Percentiles rank a stretch among this genome's conserved stretches.
Evolutionary conservation across 2,113 vertebrate species (phyloP).

Genomic region (Morone chrysops): DNA sequence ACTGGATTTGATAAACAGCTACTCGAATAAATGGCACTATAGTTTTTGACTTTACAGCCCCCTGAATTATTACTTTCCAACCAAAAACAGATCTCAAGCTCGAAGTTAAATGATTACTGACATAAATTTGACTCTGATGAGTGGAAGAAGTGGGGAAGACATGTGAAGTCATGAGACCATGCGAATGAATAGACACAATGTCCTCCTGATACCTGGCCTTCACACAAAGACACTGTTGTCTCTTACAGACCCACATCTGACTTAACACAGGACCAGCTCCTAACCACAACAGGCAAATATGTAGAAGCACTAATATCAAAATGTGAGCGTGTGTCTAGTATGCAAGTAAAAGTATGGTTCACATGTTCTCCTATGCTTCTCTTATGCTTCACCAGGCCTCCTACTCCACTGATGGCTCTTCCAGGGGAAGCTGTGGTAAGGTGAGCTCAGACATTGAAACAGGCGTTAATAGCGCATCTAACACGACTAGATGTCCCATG

Average conservation of each 20-base stretch:
- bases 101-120: slow-evolving; percentile 49
- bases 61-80: slow-evolving; percentile 20
- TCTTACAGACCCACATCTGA: slow-evolving; percentile 10
- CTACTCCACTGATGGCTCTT: slow-evolving; percentile 39
- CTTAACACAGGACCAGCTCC: slow-evolving; percentile 9
- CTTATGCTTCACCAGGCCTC: too few species aligned
- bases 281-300: slow-evolving; percentile 2
- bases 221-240: slow-evolving; percentile 54
- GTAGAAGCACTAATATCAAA: background rate
- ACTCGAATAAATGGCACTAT: background rate
- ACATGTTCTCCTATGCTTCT: slow-evolving; percentile 3
- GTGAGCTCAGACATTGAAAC: slow-evolving; percentile 76
- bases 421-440: slow-evolving; percentile 67
- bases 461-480: slow-evolving; percentile 80
- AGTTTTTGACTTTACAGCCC: slow-evolving; percentile 19
- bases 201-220: slow-evolving; percentile 37
- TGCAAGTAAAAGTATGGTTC: slow-evolving; percentile 23
- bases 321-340: slow-evolving; percentile 15
- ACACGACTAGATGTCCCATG: slow-evolving; percentile 73
- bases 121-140: slow-evolving; percentile 71
- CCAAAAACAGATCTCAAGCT: slow-evolving; percentile 43
- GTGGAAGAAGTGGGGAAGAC: slow-evolving; percentile 65
- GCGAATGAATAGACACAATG: slow-evolving; percentile 54
- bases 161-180: slow-evolving; percentile 58
- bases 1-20: slow-evolving; percentile 9